These are phyloP conservation scores for Cairina moschata DNA, from an alignment of 2,113 vertebrate species.

Conservation along the genomic window DNA sequence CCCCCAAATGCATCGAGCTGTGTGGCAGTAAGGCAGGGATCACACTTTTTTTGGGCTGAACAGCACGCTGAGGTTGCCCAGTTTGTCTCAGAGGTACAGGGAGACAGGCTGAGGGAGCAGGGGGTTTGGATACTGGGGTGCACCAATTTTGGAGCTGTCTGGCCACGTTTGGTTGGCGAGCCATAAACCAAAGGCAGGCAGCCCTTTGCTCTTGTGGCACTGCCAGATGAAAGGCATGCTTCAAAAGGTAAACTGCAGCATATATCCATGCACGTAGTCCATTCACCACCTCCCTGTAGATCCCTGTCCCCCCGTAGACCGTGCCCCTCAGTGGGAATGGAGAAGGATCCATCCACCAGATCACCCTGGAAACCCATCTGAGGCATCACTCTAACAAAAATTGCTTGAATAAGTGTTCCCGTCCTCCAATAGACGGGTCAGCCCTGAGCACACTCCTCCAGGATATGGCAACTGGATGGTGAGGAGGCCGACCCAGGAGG, in stretches of 20 bases:
- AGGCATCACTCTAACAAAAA: not conserved
- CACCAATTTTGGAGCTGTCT: not conserved
- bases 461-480: not conserved
- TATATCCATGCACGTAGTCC: rapidly evolving
- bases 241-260: not conserved
- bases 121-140: not conserved
- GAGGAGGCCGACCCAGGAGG: not conserved
- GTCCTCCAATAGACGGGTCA: not conserved
- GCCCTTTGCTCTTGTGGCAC: not conserved
- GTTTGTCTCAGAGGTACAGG: not conserved
- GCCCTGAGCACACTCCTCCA: not conserved
- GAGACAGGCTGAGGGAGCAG: not conserved
- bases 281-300: not conserved
- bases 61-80: rapidly evolving
- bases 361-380: not conserved
- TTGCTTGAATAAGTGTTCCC: not conserved
- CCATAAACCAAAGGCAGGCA: not conserved
- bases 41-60: not conserved
- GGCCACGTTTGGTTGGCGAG: not conserved
- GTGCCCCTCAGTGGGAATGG: not conserved
- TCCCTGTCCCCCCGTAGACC: rapidly evolving
- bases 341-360: not conserved
- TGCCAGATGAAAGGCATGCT: not conserved
- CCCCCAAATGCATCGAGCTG: not conserved
- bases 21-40: not conserved